Conservation (phyloP, 2,888 invertebrate species). For the Malacosoma neustria region DNA sequence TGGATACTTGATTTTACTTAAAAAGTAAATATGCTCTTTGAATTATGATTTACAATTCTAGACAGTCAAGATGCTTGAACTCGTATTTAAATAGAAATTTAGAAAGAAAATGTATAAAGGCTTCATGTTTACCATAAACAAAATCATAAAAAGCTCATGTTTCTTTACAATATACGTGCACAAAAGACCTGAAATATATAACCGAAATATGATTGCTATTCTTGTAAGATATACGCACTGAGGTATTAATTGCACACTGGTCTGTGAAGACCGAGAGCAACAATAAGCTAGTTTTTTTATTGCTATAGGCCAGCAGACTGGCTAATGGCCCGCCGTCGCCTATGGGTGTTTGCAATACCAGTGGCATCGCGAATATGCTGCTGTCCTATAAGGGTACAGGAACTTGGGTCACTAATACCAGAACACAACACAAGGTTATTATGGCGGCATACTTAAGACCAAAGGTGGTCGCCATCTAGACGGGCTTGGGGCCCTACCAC, state of each 20-base stretch:
- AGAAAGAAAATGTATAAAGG: neutral
- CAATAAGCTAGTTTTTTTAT: too few relatives aligned
- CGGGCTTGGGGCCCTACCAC: too few relatives aligned
- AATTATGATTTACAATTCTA: neutral
- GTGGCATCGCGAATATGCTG: too few relatives aligned
- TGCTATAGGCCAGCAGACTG: too few relatives aligned
- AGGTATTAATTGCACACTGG: neutral
- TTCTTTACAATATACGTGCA: constrained; percentile 1
- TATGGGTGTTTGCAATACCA: too few relatives aligned
- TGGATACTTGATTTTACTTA: neutral
- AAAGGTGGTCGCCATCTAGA: too few relatives aligned
- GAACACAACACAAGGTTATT: too few relatives aligned
- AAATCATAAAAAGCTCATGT: constrained; percentile 1
- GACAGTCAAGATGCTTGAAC: neutral
- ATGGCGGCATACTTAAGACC: too few relatives aligned
- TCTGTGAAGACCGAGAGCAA: too few relatives aligned
- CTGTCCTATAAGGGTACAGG: too few relatives aligned
- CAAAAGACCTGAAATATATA: neutral
- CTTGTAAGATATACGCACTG: neutral
- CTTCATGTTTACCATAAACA: neutral
- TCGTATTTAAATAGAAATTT: neutral
- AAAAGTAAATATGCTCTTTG: neutral
- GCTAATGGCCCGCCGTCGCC: too few relatives aligned
- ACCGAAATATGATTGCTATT: neutral
- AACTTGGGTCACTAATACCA: too few relatives aligned